Conservation (phyloP, 2,797 vertebrate species). For the Hephaestus fuliginosus region DNA sequence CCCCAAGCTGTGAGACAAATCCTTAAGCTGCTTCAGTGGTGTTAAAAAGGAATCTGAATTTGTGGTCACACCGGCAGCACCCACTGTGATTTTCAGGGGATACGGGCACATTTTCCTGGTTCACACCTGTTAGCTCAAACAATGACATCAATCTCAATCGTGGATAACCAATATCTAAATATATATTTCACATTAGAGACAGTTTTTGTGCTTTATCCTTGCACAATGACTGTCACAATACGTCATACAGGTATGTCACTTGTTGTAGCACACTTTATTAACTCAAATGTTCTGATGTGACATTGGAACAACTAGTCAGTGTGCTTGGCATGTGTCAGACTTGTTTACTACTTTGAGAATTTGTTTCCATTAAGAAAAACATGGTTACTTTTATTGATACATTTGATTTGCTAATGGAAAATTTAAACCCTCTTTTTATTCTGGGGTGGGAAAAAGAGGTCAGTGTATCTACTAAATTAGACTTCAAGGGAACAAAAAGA, state of each 20-base stretch:
- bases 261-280: neutral
- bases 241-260: neutral
- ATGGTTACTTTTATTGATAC: neutral
- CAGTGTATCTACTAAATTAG: neutral
- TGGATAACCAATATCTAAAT: constrained; percentile 27
- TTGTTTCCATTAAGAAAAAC: neutral
- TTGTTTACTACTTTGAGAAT: neutral
- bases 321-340: neutral
- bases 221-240: neutral
- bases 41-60: constrained; percentile 50
- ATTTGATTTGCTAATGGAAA: neutral
- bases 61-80: constrained; percentile 49
- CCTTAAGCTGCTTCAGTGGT: constrained; percentile 57
- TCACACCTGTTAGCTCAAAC: constrained; percentile 49
- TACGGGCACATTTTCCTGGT: constrained; percentile 34
- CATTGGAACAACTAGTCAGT: neutral
- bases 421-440: neutral
- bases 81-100: constrained; percentile 48
- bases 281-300: neutral
- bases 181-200: too few species aligned
- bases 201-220: neutral
- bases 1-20: constrained; percentile 65
- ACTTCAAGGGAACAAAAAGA: neutral
- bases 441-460: neutral
- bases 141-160: constrained; percentile 36